These are phyloP conservation scores for Lordiphosa fenestrarum DNA, from an alignment of 2,888 invertebrate genomes.

Conservation along the genomic window DNA sequence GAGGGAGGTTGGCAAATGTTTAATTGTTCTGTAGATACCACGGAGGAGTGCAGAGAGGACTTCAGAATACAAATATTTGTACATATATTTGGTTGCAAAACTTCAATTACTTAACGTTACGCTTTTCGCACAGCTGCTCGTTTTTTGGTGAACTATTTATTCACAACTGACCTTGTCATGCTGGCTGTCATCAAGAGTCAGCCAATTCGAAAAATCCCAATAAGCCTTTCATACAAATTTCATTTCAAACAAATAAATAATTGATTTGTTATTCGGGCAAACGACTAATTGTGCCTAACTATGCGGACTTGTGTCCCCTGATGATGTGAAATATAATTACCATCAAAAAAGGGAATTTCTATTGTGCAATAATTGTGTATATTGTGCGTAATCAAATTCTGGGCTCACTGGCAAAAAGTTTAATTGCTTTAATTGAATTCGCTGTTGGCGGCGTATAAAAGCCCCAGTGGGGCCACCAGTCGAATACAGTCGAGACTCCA, in stretches of 20 bases:
- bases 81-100: too few species aligned
- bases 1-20: conserved; percentile 18
- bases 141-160: conserved; percentile 19
- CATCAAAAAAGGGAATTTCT: conserved; percentile 34
- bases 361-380: conserved; percentile 49
- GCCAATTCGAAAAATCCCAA: conserved; percentile 30
- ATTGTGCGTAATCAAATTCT: conserved; percentile 66
- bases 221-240: conserved; percentile 46
- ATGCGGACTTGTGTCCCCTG: conserved; percentile 22
- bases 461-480: not conserved
- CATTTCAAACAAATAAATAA: conserved; percentile 50
- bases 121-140: conserved; percentile 6
- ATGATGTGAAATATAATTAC: conserved; percentile 48
- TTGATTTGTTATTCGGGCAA: conserved; percentile 57
- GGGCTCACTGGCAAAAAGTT: conserved; percentile 34
- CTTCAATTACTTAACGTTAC: not conserved
- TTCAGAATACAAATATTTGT: too few species aligned
- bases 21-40: conserved; percentile 44
- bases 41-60: too few species aligned
- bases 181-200: conserved; percentile 11
- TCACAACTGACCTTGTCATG: conserved; percentile 7
- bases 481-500: conserved; percentile 19
- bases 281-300: conserved; percentile 55
- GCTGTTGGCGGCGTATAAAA: conserved; percentile 46
- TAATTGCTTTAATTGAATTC: conserved; percentile 63